Conservation (phyloP, 2,888 invertebrate species). For the Pristionchus japonicus region DNA sequence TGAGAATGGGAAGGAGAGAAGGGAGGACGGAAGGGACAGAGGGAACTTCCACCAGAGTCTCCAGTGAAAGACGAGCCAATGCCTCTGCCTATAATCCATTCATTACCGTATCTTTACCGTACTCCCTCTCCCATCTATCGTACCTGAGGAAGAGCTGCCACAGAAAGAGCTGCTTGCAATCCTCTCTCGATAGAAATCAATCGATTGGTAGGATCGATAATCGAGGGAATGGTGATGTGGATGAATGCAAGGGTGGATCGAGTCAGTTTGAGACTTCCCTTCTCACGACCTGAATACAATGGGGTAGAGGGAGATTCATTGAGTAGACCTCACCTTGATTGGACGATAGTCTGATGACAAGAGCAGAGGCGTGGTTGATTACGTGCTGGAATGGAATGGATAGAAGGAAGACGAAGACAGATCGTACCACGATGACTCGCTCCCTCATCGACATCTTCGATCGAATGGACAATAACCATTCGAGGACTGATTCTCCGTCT, state of each 20-base stretch:
- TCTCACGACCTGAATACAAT: not conserved
- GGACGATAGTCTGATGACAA: slow-evolving; percentile 23
- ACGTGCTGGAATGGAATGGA: not conserved
- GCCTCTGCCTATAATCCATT: slow-evolving; percentile 38
- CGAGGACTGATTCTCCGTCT: slow-evolving; percentile 46
- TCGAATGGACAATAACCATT: slow-evolving; percentile 48
- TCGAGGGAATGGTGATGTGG: slow-evolving; percentile 33
- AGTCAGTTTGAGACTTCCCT: slow-evolving; percentile 4
- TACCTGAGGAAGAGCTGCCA: slow-evolving; percentile 41
- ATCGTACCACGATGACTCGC: slow-evolving; percentile 2
- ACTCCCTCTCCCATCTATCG: not conserved
- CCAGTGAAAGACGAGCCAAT: slow-evolving; percentile 12
- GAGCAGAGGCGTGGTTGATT: slow-evolving; percentile 16
- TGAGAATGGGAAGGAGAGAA: slow-evolving; percentile 42
- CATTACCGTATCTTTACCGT: not conserved
- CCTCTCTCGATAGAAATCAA: not conserved
- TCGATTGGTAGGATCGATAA: slow-evolving; percentile 5
- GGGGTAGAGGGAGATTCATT: not conserved
- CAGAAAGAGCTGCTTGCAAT: not conserved
- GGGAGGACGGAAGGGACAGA: slow-evolving; percentile 7
- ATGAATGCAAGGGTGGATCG: slow-evolving; percentile 35
- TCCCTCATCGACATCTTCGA: slow-evolving; percentile 40
- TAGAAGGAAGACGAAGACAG: not conserved
- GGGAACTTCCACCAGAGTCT: slow-evolving; percentile 5
- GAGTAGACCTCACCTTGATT: not conserved